Evolutionary conservation across 2,888 invertebrate species (phyloP).

Genomic region (Lydus trimaculatus): DNA sequence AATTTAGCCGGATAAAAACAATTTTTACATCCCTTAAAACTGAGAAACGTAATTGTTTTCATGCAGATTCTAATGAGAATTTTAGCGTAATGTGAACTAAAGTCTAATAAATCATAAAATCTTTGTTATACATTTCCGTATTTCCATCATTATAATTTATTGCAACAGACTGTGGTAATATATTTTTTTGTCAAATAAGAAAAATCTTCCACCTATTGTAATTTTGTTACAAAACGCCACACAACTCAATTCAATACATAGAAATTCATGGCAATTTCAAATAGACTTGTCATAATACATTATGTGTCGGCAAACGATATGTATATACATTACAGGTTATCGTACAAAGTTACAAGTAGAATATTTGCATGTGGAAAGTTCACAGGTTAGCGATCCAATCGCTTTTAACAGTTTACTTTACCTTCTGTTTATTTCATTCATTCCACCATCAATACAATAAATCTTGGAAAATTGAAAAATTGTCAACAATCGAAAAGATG

Average conservation of each 20-base stretch:
- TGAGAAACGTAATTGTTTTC: too few species aligned
- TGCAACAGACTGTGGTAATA: neutral
- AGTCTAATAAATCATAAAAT: too few species aligned
- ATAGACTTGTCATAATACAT: constrained; percentile 58
- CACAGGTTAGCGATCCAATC: constrained; percentile 56
- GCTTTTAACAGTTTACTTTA: constrained; percentile 33
- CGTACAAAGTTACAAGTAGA: constrained; percentile 52
- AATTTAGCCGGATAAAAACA: too few species aligned
- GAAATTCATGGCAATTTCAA: constrained; percentile 40
- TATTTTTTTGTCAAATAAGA: neutral
- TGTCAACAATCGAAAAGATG: constrained; percentile 11
- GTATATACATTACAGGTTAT: constrained; percentile 49
- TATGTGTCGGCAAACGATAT: constrained; percentile 46
- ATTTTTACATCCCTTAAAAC: too few species aligned
- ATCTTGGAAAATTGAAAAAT: constrained; percentile 7
- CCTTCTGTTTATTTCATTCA: constrained; percentile 23
- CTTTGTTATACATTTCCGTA: neutral
- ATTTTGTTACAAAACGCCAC: constrained; percentile 3
- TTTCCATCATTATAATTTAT: neutral
- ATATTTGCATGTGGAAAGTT: constrained; percentile 59
- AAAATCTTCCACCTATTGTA: neutral
- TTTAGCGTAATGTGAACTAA: too few species aligned
- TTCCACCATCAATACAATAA: constrained; percentile 5
- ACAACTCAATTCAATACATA: constrained; percentile 7
- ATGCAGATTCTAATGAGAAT: too few species aligned